Conservation (phyloP, 2,113 vertebrate species). For the Apaloderma vittatum region DNA sequence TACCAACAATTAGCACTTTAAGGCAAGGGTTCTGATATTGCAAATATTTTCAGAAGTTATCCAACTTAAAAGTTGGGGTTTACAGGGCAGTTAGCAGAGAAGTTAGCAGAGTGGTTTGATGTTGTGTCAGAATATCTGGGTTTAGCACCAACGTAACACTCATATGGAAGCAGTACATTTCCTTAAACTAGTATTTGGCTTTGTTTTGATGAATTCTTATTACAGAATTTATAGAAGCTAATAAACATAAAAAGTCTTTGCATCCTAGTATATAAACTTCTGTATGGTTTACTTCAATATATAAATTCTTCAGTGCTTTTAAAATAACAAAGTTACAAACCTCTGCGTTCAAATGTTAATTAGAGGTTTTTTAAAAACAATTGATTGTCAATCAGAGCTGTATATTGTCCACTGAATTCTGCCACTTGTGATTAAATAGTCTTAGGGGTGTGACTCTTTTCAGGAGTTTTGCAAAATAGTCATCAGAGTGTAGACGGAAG, state of each 20-base stretch:
- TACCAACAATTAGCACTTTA: neutral
- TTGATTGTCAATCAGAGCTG: neutral
- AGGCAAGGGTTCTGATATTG: neutral
- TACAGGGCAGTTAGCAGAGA: neutral
- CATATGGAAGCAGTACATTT: neutral
- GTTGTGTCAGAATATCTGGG: neutral
- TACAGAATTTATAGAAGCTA: neutral
- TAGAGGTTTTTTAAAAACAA: neutral
- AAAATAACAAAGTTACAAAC: neutral
- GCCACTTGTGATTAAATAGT: neutral
- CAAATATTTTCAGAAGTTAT: neutral
- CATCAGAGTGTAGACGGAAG: neutral
- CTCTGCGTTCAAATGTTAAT: neutral
- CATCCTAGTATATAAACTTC: neutral
- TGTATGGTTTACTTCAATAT: neutral
- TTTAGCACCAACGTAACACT: neutral
- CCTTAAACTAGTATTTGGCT: neutral
- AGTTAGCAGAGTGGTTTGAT: neutral
- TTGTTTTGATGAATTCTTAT: neutral
- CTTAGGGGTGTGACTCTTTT: neutral
- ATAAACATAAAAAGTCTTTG: neutral
- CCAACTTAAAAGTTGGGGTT: neutral
- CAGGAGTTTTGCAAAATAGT: neutral
- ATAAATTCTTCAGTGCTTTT: neutral
- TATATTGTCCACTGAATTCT: neutral